Conservation (phyloP, 2,888 invertebrate genomes). For the Xiphydria camelus region DNA sequence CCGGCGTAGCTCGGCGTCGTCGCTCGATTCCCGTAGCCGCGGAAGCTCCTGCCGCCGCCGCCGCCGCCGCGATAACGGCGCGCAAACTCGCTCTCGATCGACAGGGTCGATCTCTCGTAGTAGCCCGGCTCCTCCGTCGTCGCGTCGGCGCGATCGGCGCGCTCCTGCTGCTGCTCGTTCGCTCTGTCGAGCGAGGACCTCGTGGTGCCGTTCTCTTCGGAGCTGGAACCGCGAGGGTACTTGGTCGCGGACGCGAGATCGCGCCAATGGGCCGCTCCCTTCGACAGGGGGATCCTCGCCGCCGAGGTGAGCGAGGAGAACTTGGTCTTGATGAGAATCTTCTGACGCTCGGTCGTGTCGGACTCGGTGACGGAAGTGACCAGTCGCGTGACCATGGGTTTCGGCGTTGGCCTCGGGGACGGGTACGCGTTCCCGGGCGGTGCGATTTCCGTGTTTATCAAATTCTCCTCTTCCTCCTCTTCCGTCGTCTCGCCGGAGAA, state of each 20-base stretch:
- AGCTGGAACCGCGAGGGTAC: not conserved
- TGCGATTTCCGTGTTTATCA: slow-evolving; percentile 30
- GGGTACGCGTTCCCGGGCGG: slow-evolving; percentile 16
- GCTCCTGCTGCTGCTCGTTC: slow-evolving; percentile 40
- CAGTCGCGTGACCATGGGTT: slow-evolving; percentile 56
- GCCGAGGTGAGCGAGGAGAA: slow-evolving; percentile 50
- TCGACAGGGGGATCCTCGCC: slow-evolving; percentile 43
- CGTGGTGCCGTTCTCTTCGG: slow-evolving; percentile 8
- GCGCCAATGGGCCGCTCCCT: slow-evolving; percentile 14
- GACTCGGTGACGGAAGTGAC: slow-evolving; percentile 59
- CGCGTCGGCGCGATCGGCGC: slow-evolving; percentile 31
- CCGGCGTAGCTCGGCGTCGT: slow-evolving; percentile 45
- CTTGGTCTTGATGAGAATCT: slow-evolving; percentile 55
- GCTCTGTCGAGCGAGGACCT: not conserved
- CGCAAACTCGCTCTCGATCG: slow-evolving; percentile 51
- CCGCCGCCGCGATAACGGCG: slow-evolving; percentile 11
- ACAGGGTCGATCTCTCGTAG: slow-evolving; percentile 53
- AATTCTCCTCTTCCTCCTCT: slow-evolving; percentile 23
- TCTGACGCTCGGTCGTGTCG: slow-evolving; percentile 58
- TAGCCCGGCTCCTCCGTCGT: slow-evolving; percentile 38
- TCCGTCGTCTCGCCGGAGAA: slow-evolving; percentile 6
- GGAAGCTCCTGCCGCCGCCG: slow-evolving; percentile 27
- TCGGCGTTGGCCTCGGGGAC: slow-evolving; percentile 29
- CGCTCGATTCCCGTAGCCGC: too few relatives aligned
- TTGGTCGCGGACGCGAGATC: slow-evolving; percentile 12